Conservation (phyloP, 2,113 vertebrate genomes). For the Sminthopsis crassicaudata region DNA sequence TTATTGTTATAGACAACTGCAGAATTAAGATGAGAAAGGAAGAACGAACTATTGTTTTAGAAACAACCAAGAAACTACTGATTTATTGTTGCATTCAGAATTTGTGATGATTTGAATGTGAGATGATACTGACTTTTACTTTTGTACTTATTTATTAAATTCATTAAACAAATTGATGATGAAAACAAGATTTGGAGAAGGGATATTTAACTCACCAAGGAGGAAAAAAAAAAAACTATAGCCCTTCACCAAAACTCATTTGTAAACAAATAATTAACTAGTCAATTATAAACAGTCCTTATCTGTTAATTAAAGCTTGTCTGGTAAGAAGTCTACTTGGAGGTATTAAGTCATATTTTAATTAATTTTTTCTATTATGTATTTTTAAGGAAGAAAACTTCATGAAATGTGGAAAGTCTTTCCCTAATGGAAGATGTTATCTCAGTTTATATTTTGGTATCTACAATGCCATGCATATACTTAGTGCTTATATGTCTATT, state of each 20-base stretch:
- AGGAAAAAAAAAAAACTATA: not conserved
- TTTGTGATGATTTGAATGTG: not conserved
- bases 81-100: constrained; percentile 20
- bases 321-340: not conserved
- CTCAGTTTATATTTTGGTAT: not conserved
- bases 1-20: not conserved
- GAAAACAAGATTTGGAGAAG: not conserved
- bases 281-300: not conserved
- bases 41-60: not conserved
- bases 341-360: not conserved
- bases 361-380: not conserved
- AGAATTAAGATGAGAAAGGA: not conserved
- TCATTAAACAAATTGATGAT: not conserved
- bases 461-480: not conserved
- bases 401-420: not conserved
- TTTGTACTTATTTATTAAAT: not conserved
- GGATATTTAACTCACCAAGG: not conserved
- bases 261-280: not conserved
- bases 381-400: not conserved
- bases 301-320: not conserved
- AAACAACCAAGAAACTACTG: not conserved
- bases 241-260: not conserved
- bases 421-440: not conserved
- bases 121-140: not conserved
- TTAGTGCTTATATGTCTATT: not conserved